Evolutionary conservation across 2,797 vertebrate genomes (phyloP), one percentile per base, ranked within the genome.

Genomic region (Cichlasoma orientale): DNA sequence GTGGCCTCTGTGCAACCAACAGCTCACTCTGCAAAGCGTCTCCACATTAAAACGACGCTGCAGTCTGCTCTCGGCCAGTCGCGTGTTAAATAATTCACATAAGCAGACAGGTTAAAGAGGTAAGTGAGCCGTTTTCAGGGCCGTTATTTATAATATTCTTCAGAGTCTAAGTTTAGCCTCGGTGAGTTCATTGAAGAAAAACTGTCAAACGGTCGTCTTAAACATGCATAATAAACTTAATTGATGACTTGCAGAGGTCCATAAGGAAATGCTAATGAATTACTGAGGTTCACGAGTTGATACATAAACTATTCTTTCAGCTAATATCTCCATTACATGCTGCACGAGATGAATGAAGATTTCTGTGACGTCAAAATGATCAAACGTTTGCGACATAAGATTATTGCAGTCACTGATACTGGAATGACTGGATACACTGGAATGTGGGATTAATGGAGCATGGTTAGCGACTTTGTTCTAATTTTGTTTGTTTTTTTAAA

Each of bases 41-140:
- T 31, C 6, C 14, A 47, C 41, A 69, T 72, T 11, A 75, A 75
- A 54, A 16, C 11, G 66, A 3, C 16, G 18, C 11, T 52, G 33
- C 50, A 54, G 58, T 72, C 44, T 33, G 38, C 56, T 25, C 57
- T 74, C 3, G 0, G 23, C 77, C 79, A 72, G 61, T 74, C 56
- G 29, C 19, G 72, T 59, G 71, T 79, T 78, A 71, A 69, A 85
- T 71, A 29, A 82, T 75, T 44, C 75, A 81, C 61, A 69, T 61
- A 84, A 77, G 63, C 78, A 74, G 79, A 41, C 18, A 21, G 56
- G 27, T 78, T 36, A 70, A 75, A 77, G 72, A 59, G 61, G 61
- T 50, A 50, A 23, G 36, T 31, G 70, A 81, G 58, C 38, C 7
- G 63, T 29, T 47, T 47, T 47, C 41, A 19, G 41, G 16, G 41